These are phyloP conservation scores for Vandiemenella viatica DNA, from an alignment of 2,888 invertebrate genomes.

Conservation along the genomic window DNA sequence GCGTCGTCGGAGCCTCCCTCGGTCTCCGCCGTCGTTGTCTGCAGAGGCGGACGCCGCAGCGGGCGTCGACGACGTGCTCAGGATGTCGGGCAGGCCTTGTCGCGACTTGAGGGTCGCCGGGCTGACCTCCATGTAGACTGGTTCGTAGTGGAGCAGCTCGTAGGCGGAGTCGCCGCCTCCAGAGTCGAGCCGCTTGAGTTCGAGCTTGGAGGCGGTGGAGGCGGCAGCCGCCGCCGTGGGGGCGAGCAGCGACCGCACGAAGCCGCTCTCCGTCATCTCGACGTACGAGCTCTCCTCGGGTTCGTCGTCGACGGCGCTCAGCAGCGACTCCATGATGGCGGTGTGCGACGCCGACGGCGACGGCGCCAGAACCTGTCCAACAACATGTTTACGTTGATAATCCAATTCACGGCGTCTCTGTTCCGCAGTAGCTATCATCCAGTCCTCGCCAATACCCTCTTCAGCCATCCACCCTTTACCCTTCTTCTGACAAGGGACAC, in stretches of 20 bases:
- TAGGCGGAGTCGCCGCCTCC: slow-evolving; percentile 29
- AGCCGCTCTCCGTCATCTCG: slow-evolving; percentile 64
- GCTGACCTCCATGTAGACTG: slow-evolving; percentile 71
- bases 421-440: too few species aligned
- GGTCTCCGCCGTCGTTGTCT: not conserved
- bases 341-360: slow-evolving; percentile 20
- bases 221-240: slow-evolving; percentile 21
- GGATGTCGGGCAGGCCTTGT: slow-evolving; percentile 43
- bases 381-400: too few species aligned
- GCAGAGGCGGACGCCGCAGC: slow-evolving; percentile 19
- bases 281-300: slow-evolving; percentile 73
- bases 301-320: slow-evolving; percentile 24
- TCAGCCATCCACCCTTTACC: too few species aligned
- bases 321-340: slow-evolving; percentile 35
- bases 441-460: too few species aligned
- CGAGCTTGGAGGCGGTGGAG: slow-evolving; percentile 17
- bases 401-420: too few species aligned
- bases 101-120: slow-evolving; percentile 4
- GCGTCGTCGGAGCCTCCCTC: slow-evolving; percentile 54
- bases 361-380: too few species aligned
- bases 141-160: slow-evolving; percentile 61
- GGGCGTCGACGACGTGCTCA: slow-evolving; percentile 30
- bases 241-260: slow-evolving; percentile 32
- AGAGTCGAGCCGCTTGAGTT: slow-evolving; percentile 15
- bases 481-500: too few species aligned